Base-by-base conservation (phyloP, 2,888 invertebrate species). In the Kuschelorhynchus macadamiae region DNA sequence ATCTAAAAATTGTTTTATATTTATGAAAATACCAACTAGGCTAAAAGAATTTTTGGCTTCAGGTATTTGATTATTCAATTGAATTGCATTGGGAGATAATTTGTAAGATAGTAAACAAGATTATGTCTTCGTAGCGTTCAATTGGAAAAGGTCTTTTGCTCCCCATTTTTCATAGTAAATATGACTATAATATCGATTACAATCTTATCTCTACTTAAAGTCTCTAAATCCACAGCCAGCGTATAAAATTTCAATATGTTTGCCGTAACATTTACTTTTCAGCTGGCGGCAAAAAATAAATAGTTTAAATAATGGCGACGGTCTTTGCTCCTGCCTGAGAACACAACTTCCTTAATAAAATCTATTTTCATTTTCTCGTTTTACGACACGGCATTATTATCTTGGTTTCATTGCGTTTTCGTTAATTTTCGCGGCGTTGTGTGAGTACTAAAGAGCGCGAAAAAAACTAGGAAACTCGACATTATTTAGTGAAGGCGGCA, bases 291-390 rank as follows among this genome's bases (percentile, higher is more conserved):
- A 17, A 50, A 50, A n/a, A 32, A 16, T 33, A 50, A 18, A 50
- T 33, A 33, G 33, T 25, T 11, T 47, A 30, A 30, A 20, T 50
- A n/a, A 8, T 32, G 8, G 32, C 11, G 32, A 36, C 33, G 47
- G 30, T 44, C 11, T 30, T 21, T 14, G 20, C 18, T 18, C 36
- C n/a, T 25, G 21, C 36, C n/a, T 25, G 21, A 21, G 5, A 21
- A 47, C 16, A 18, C 33, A 47, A 21, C 47, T 47, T 47, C 59
- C 59, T 32, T 46, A 47, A 59, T 59, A 59, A 59, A 59, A 59
- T 47, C 59, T 59, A 59, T 59, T 59, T 59, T 50, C 50, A 50
- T 11, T 50, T 50, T 33, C 17, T 33, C 7, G 12, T 50, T 50
- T 50, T 50, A 50, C 33, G 25, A 25, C 7, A 25, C 18, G 33